Evolutionary conservation across 2,888 invertebrate species (phyloP), one percentile per base, ranked within the genome.

Genomic region (Tinea trinotella): DNA sequence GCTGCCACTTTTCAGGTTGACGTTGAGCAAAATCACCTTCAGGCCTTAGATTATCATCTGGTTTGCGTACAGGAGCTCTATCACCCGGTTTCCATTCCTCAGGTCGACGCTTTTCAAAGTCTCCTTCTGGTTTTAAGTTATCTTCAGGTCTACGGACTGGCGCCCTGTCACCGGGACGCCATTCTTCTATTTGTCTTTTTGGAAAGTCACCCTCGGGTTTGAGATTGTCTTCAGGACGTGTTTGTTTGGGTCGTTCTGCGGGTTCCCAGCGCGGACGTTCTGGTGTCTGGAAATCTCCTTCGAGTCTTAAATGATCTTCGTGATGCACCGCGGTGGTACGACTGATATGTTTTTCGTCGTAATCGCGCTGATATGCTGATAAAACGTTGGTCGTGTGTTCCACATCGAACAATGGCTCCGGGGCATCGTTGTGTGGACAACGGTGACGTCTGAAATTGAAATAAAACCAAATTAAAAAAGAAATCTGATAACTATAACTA

Each of bases 371-470:
- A 73, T 91, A 91, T 49, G 90, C 90, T 62, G 89, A 88, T 57
- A 88, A 87, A 74, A 88, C 81, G 71, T 76, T 81, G 66, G 76
- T 82, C 69, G 80, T 84, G 71, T 83, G 84, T 76, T 76, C 83
- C 79, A 85, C 86, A 80, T 84, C 86, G 77, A 87, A 87, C 80
- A 85, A 84, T 80, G 87, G 86, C 81, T 87, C 85, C 72, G 83
- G 87, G 79, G 87, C 84, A 74, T 89, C 89, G 68, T 89, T 90
- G 80, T 94, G 94, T 62, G 93, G 90, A 79, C 95, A 95, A 67
- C 92, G 91, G 82, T 95, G 95, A 62, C 93, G 93, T 73, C 95
- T 95, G 77, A 1, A 87, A 88, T 57, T n/a, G n/a, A n/a, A n/a
- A n/a, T n/a, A n/a, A n/a, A n/a, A n/a, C n/a, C 13, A 52, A 60